Evolutionary conservation across 2,113 vertebrate genomes (phyloP).

Genomic region (Gymnocephalus cernua): DNA sequence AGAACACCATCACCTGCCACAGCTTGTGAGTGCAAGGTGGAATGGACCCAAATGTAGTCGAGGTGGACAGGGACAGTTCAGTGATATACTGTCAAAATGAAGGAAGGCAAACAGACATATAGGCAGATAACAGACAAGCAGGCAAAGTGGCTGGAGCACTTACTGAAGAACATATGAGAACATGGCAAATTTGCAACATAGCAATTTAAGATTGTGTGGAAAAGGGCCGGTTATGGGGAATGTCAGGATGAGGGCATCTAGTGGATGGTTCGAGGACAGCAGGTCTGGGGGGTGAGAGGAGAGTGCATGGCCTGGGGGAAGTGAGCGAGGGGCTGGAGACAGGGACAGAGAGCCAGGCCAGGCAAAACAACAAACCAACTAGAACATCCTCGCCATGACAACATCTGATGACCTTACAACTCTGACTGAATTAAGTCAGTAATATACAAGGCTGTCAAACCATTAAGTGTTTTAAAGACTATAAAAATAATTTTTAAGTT

Average conservation of each 20-base stretch:
- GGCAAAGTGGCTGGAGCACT: not conserved
- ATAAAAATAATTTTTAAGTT: not conserved
- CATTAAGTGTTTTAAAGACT: not conserved
- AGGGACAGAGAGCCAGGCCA: no score
- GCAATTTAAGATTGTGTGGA: not conserved
- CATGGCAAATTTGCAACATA: not conserved
- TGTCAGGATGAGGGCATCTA: not conserved
- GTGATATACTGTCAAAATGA: no score
- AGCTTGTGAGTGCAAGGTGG: not conserved
- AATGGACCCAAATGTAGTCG: no score
- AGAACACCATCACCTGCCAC: not conserved
- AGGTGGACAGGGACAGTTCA: no score
- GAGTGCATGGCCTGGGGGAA: no score
- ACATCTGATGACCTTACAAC: no score
- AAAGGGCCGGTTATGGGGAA: not conserved
- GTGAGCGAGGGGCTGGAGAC: no score
- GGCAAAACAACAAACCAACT: not conserved
- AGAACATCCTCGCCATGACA: no score
- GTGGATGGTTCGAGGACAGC: not conserved
- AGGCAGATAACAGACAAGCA: not conserved
- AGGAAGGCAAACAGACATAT: no score
- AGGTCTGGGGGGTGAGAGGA: not conserved
- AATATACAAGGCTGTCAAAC: not conserved
- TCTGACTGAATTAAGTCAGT: not conserved
- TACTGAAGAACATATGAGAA: not conserved